Percentiles rank a stretch among this genome's conserved stretches.
phyloP scores from a whole-genome alignment of 2,113 vertebrate genomes.

The Orthonyx spaldingii region DNA sequence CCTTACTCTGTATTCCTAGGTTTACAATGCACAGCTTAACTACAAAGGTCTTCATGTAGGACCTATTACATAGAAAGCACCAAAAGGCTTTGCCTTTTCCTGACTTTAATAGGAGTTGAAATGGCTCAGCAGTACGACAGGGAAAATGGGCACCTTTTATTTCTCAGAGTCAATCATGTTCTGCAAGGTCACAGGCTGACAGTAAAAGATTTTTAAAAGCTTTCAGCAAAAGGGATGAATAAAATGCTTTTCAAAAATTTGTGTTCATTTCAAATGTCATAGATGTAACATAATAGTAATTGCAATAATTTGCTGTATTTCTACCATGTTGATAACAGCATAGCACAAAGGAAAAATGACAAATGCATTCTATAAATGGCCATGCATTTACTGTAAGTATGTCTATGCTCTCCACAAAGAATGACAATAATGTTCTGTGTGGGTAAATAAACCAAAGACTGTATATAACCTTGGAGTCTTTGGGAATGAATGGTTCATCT shows the following conservation, averaged over 20 bases:
- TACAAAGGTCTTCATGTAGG: not conserved
- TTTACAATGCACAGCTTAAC: not conserved
- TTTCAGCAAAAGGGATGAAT: not conserved
- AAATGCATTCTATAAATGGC: not conserved
- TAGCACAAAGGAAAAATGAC: not conserved
- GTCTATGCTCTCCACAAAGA: not conserved
- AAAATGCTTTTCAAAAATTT: slow-evolving; percentile 1
- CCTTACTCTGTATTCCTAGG: not conserved
- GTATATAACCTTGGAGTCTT: not conserved
- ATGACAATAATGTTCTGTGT: not conserved
- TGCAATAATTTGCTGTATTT: not conserved
- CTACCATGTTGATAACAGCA: not conserved
- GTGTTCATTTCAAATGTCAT: not conserved
- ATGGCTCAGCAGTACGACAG: not conserved
- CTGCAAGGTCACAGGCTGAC: not conserved
- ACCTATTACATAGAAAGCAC: not conserved
- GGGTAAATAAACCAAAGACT: not conserved
- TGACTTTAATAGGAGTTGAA: not conserved
- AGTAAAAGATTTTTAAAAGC: not conserved
- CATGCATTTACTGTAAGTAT: not conserved
- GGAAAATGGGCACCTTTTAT: not conserved
- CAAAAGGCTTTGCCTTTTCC: not conserved
- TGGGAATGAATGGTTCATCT: not conserved
- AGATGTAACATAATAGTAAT: not conserved
- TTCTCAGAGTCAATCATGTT: not conserved